Evolutionary conservation across 2,888 invertebrate genomes (phyloP), one percentile per base, ranked within the genome.

Genomic region (Choristoneura rosaceana): DNA sequence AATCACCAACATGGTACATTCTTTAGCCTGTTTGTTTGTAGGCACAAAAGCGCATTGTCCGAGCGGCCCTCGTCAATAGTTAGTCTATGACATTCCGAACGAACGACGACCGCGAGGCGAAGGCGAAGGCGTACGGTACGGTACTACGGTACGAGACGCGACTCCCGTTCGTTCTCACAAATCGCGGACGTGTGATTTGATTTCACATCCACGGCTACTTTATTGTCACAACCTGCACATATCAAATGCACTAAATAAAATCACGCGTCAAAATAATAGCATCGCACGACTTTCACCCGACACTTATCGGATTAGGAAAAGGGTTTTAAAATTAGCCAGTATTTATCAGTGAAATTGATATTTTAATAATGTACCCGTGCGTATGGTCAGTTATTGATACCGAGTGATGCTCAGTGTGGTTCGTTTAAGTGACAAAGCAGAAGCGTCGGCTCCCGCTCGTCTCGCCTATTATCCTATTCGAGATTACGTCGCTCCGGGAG

Each of bases 401-500:
- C 87, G 84, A 90, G 90, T 89, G 85, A 90, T 89, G 87, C 86
- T 87, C 88, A 83, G 89, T 88, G 91, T 87, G 87, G 84, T 85
- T 87, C 87, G 88, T 88, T 88, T 90, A 90, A 89, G 93, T 93
- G 93, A 92, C 91, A 91, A 92, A 92, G 90, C 91, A 85, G 87
- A 85, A 87, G 87, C 88, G 90, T 89, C 84, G 87, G 86, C 88
- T 90, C 89, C 89, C 87, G 87, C 88, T 67, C 58, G 60, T 88
- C 86, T 86, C 85, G 87, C 86, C 89, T 90, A 93, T 93, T 93
- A 93, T 93, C 94, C 93, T 89, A 91, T 90, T 90, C 87, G 92
- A 88, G 90, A 90, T 91, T 90, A 87, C 89, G 88, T 90, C 88
- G 87, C 85, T 82, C 84, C 90, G 92, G 92, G 92, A 91, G 85